Evolutionary conservation across 64 coral and sea anemone species (phyloP), one percentile per base, ranked within the genome.

Genomic region (Stichodactyla mertensii): DNA sequence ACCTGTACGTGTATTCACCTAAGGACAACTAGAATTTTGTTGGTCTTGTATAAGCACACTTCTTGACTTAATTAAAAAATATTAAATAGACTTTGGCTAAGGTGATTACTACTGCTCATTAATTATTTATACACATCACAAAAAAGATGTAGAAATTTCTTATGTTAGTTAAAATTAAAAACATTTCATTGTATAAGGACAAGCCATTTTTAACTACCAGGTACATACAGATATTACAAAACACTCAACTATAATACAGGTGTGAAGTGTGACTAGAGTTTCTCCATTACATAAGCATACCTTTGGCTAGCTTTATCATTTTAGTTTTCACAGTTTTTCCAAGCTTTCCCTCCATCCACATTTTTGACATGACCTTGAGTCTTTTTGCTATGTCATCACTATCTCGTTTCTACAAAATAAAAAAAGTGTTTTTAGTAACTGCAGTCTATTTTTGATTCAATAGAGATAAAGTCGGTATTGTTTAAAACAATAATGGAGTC

Each of bases 301-400:
- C 94, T 93, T 96, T 86, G 60, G 94, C 94, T 26, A 96, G 83
- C 51, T 93, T 92, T 64, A 96, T 96, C 94, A 96, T 96, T 84
- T 91, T 93, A 27, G 80, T 87, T 87, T 96, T 96, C 8, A 96
- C 94, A 23, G 87, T 88, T 82, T 90, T 92, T 55, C 94, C 91
- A 12, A 96, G 88, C 84, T 93, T 96, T 67, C 94, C 94, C 70
- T 88, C 88, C 45, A 56, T 89, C 94, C 94, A 96, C 78, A 82
- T 96, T 57, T 96, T 77, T 16, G 88, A 88, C 94, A 96, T 96
- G 7, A 96, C 85, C 69, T 96, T 87, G 6, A 96, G 78, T 54
- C 88, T 90, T 84, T 86, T 93, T 87, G 91, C 66, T 58, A 96
- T 87, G 19, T 96, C 91, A 85, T 96, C 91, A 61, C 87, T 85